Percentiles rank a stretch among this genome's conserved stretches.
Conservation (phyloP, 2,888 invertebrate genomes). For the Sarcophaga carnaria region DNA sequence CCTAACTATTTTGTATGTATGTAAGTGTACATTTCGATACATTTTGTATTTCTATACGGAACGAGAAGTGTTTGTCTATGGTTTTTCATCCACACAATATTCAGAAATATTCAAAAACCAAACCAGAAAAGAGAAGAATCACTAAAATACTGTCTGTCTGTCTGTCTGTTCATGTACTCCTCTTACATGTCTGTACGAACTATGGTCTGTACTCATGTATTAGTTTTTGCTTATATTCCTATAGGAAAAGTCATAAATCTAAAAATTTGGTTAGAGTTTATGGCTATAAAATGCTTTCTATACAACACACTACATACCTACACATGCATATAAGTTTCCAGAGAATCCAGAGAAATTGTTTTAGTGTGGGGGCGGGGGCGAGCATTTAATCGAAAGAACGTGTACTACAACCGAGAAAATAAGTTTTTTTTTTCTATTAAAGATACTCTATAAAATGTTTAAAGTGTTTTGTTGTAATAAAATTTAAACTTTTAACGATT, state of each 20-base stretch:
- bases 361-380: neutral
- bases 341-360: neutral
- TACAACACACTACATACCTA: neutral
- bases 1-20: no score
- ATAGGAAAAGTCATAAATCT: slow-evolving; percentile 46
- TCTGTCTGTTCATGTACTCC: neutral
- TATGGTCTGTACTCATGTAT: no score
- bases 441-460: slow-evolving; percentile 13
- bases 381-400: no score
- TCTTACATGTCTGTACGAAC: no score
- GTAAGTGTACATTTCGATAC: no score
- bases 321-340: neutral
- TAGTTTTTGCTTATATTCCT: slow-evolving; percentile 29
- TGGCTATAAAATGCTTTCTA: neutral
- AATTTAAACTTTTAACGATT: slow-evolving; percentile 28
- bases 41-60: no score
- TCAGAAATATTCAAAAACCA: neutral
- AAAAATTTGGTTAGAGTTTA: slow-evolving; percentile 44
- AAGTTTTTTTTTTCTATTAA: neutral
- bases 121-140: neutral
- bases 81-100: slow-evolving; percentile 1
- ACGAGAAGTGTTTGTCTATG: slow-evolving; percentile 9
- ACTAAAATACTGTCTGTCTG: neutral
- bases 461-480: neutral
- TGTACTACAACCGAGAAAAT: no score